Conservation (phyloP, 2,888 invertebrate genomes). For the Drosophila percnosoma region DNA sequence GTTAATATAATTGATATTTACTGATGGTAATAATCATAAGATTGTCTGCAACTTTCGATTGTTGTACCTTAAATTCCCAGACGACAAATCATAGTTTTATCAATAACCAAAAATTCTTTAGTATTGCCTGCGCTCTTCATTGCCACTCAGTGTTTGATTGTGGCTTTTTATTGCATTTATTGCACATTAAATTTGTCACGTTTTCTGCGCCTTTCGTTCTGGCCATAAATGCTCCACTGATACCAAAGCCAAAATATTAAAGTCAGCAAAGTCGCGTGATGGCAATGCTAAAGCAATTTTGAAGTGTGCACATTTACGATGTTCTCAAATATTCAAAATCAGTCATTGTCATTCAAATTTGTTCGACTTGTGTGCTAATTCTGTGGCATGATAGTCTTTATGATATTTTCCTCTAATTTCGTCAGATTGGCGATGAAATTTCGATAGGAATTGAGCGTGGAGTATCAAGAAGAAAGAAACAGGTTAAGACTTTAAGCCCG, state of each 20-base stretch:
- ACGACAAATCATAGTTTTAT: not conserved
- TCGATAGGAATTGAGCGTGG: not conserved
- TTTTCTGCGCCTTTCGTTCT: constrained; percentile 39
- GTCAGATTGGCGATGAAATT: constrained; percentile 12
- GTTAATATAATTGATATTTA: not conserved
- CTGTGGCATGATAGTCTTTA: constrained; percentile 17
- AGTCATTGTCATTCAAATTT: constrained; percentile 15
- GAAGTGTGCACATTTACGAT: constrained; percentile 9
- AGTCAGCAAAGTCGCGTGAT: constrained; percentile 27
- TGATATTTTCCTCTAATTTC: constrained; percentile 8
- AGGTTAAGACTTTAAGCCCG: constrained; percentile 31
- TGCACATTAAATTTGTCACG: constrained; percentile 30
- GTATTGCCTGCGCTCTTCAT: not conserved
- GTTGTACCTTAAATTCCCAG: not conserved
- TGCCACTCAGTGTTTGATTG: not conserved
- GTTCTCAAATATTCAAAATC: not conserved
- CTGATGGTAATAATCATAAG: not conserved
- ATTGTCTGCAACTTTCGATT: not conserved
- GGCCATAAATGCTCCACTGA: constrained; percentile 29
- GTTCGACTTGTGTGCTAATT: constrained; percentile 6
- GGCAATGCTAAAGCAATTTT: not conserved
- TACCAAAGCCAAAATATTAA: constrained; percentile 34
- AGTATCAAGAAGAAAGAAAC: not conserved
- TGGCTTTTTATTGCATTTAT: constrained; percentile 21
- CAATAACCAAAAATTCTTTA: not conserved